Evolutionary conservation across 2,113 vertebrate genomes (phyloP).

Genomic region (Caretta caretta): DNA sequence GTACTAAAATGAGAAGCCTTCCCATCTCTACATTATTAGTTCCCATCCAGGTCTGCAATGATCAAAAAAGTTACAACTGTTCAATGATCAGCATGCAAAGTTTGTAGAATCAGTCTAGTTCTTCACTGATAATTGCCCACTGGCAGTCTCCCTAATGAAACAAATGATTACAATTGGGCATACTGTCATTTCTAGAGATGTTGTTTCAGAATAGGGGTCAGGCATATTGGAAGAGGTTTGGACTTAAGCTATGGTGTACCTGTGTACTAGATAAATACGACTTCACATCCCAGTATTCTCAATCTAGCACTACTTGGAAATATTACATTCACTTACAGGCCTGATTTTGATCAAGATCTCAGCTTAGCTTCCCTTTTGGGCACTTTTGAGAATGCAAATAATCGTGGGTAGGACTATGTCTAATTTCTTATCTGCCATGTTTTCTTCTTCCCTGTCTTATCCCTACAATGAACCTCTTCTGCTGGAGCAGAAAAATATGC

Average conservation of each 20-base stretch:
- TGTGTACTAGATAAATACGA: background rate
- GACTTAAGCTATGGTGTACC: background rate
- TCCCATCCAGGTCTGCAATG: background rate
- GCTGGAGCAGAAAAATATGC: background rate
- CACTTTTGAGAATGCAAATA: background rate
- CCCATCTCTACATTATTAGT: background rate
- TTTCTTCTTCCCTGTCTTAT: background rate
- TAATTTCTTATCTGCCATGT: background rate
- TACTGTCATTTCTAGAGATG: background rate
- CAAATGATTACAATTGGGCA: background rate
- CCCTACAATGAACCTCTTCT: background rate
- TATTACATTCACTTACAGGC: background rate
- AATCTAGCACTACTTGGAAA: background rate
- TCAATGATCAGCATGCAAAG: background rate
- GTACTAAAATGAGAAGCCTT: background rate
- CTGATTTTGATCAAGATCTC: background rate
- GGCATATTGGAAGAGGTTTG: background rate
- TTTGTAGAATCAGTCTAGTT: background rate
- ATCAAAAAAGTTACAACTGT: too few species aligned
- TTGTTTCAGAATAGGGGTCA: background rate
- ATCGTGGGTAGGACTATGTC: background rate
- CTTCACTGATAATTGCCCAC: background rate
- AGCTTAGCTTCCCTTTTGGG: background rate
- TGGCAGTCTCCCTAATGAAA: background rate
- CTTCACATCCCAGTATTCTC: background rate